Evolutionary conservation across 2,113 vertebrate genomes (phyloP).

Genomic region (Microtus richardsoni): DNA sequence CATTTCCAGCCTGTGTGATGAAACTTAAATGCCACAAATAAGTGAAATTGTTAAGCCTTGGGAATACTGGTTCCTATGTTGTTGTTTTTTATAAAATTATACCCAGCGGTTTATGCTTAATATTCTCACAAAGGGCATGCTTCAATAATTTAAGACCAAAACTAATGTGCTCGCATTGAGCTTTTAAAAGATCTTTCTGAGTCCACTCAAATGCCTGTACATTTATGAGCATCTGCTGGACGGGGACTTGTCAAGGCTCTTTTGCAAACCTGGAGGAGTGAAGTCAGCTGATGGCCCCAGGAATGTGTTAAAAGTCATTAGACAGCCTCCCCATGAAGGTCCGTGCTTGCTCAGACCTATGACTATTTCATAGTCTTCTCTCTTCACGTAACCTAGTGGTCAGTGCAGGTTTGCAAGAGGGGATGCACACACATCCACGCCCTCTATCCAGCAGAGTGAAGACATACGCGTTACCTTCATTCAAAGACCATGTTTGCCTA

Average conservation of each 20-base stretch:
- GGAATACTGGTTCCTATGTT: neutral
- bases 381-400: too few relatives aligned
- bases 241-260: slow-evolving; percentile 91
- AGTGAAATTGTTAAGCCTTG: neutral
- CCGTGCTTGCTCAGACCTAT: neutral
- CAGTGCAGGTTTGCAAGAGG: neutral
- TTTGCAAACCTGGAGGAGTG: slow-evolving; percentile 94
- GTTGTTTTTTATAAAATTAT: slow-evolving; percentile 19
- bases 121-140: slow-evolving; percentile 21
- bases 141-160: slow-evolving; percentile 50
- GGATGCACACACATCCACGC: neutral
- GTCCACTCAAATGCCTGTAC: slow-evolving; percentile 90
- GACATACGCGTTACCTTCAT: neutral
- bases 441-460: neutral
- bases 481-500: neutral
- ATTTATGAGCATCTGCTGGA: slow-evolving; percentile 89
- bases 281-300: slow-evolving; percentile 69
- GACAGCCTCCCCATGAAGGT: neutral
- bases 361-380: neutral
- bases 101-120: neutral
- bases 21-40: neutral
- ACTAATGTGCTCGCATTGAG: slow-evolving; percentile 50
- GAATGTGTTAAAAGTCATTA: neutral
- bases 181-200: slow-evolving; percentile 90
- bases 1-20: neutral